Evolutionary conservation across 2,797 vertebrate genomes (phyloP), one percentile per base, ranked within the genome.

Genomic region (Graptemys geographica): DNA sequence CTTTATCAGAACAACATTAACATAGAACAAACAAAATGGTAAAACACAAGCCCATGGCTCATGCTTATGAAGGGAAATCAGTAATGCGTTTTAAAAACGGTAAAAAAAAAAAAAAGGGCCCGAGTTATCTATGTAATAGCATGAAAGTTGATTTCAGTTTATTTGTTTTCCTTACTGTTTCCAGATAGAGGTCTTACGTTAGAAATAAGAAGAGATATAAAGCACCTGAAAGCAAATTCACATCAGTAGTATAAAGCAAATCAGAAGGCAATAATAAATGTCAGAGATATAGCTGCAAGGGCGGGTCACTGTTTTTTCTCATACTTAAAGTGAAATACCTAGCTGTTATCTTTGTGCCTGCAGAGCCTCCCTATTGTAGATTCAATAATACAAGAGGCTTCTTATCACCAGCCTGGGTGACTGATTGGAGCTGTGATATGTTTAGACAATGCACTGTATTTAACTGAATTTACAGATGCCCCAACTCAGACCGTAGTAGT

Each of bases 341-440:
- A 98, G 97, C 98, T 98, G 98, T 99, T 99, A 99, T 99, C 98
- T 98, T 96, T 96, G 97, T 91, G 98, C 98, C 97, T 98, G 98
- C 99, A 99, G 98, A 98, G 97, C 94, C 97, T 98, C 97, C 97
- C 96, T 97, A 98, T 98, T 99, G 98, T 99, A 99, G 98, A 99
- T 99, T 98, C 98, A 99, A 99, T 99, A 99, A 99, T 98, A 99
- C 98, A 98, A 98, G 98, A 98, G 97, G 98, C 98, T 98, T 98
- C 98, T 99, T 99, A 98, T 99, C 98, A 98, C 98, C 98, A 96
- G 98, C 98, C 97, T 27, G 97, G 98, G 98, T 99, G 98, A 99
- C 98, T 98, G 99, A 99, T 99, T 98, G 98, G 98, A 97, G 97
- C 98, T 97, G 97, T 98, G 98, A 99, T 99, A 98, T 98, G 98